Evolutionary conservation across 2,113 vertebrate species (phyloP), one percentile per base, ranked within the genome.

Genomic region (Trichomycterus rosablanca): DNA sequence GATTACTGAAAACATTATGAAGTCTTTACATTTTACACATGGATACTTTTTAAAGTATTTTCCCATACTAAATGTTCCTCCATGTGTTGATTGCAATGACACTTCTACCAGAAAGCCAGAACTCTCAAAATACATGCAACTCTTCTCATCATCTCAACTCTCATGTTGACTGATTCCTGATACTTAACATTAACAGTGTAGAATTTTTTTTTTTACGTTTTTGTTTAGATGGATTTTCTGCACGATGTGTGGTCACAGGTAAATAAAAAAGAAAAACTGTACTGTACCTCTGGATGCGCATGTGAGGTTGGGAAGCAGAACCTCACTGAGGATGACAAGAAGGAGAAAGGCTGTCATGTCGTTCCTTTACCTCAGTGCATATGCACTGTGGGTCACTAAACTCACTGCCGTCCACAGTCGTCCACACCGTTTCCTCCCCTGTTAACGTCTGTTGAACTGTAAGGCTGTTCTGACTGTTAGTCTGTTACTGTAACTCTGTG

Each of bases 271-370:
- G 3, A 20, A 6, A 23, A 18, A n/a, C 2, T 28, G 18, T 24
- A 45, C 43, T 19, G 32, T 72, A 72, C 70, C 70, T 72, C 28
- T 39, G 46, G 19, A 54, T 54, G 59, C 34, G 4, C 34, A 72
- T 48, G 16, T 67, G 30, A 55, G 16, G 44, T 22, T 57, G 24
- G 67, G 49, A 18, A 66, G 39, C 39, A 73, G 20, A 53, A 68
- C 45, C 49, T 60, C 44, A 11, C 35, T 34, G 55, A 62, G 32
- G 62, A 69, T 59, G 48, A 67, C 5, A 30, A 60, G 35, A 20
- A 62, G 9, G 52, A 57, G 37, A 43, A 71, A 48, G 24, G 7
- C 35, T 53, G 37, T 46, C 70, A 72, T 72, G 46, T 34, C 55
- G 53, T 42, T 26, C 37, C 24, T 24, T 56, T 60, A 11, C 28